Base-by-base conservation (phyloP, 2,113 vertebrate genomes). In the Rhagologus leucostigma region DNA sequence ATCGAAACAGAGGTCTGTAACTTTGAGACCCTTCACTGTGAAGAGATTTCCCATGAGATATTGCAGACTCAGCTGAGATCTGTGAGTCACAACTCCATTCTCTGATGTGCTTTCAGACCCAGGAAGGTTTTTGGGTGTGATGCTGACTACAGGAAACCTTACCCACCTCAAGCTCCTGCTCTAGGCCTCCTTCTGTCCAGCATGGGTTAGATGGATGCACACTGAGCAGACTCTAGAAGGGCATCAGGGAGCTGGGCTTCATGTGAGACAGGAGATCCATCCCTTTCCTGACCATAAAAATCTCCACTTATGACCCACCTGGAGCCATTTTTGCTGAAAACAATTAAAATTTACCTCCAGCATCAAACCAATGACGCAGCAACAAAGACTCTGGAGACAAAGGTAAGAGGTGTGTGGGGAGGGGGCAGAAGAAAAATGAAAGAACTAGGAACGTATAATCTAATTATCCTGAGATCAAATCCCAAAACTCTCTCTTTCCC, bases 191-290 rank as follows among this genome's bases (percentile, higher is more conserved):
- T 62, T 52, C 41, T 57, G n/a, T 12, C 57, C 47, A 35, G 14
- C 6, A 3, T 11, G 15, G 6, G 9, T 62, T 44, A 13, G 39
- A 13, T 35, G 32, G 52, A 21, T 0, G 1, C 37, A 44, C 16
- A 29, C 9, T 12, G 29, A 57, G 19, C 18, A 65, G 16, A 23
- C 4, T 32, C 20, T 9, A 27, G 18, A 46, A 68, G 11, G 1
- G 16, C 2, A 1, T 2, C 35, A 53, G 33, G 11, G 10, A n/a
- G 8, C 11, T 75, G 29, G 7, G 1, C 13, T 69, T 75, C 11
- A 7, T 30, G 23, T 71, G 30, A 52, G 21, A 60, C 24, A 67
- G 16, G 11, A 62, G 14, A 56, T 16, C 3, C 16, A 42, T 32
- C 16, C 13, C 60, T 78, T 21, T 42, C 15, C 52, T 70, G 21